phyloP scores from a whole-genome alignment of 1,140 invertebrate species.

The Sminthurides bifidus region DNA sequence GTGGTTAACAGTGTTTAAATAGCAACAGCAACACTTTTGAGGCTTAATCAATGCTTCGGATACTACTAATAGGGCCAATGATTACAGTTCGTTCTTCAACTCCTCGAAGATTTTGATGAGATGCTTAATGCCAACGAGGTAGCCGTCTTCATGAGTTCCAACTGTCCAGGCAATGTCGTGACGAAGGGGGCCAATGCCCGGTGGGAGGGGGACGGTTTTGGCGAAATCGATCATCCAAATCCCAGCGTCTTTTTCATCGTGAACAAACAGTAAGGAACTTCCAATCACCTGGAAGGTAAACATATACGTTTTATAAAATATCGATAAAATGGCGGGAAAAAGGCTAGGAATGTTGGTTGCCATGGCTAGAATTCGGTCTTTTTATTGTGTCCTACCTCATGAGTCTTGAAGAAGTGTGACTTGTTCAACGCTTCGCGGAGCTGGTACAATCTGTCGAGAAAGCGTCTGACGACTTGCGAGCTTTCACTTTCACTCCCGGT shows the following conservation, averaged over 20 bases:
- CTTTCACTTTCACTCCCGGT: slow-evolving; percentile 63
- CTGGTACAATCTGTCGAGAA: slow-evolving; percentile 68
- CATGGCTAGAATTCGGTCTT: not conserved
- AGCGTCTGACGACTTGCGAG: slow-evolving; percentile 60
- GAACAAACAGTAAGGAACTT: slow-evolving; percentile 88
- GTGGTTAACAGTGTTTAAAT: too few species aligned
- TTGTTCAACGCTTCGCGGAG: slow-evolving; percentile 66
- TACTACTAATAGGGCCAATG: too few species aligned
- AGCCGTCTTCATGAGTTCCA: slow-evolving; percentile 98
- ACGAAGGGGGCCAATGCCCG: slow-evolving; percentile 52
- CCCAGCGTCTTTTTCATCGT: slow-evolving; percentile 72
- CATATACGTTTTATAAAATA: not conserved
- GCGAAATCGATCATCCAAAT: slow-evolving; percentile 99
- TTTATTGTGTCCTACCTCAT: slow-evolving; percentile 52
- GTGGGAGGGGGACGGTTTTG: slow-evolving; percentile 75
- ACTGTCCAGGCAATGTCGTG: slow-evolving; percentile 80
- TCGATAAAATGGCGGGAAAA: not conserved
- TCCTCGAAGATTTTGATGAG: slow-evolving; percentile 72
- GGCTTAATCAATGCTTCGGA: too few species aligned
- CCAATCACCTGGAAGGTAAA: slow-evolving; percentile 68
- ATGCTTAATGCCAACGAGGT: slow-evolving; percentile 87
- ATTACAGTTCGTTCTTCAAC: too few species aligned
- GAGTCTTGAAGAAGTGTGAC: slow-evolving; percentile 76
- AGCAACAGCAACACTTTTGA: too few species aligned
- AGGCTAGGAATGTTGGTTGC: not conserved